Evolutionary conservation across 1,140 invertebrate species (phyloP).

Genomic region (Drosophila sucinea): DNA sequence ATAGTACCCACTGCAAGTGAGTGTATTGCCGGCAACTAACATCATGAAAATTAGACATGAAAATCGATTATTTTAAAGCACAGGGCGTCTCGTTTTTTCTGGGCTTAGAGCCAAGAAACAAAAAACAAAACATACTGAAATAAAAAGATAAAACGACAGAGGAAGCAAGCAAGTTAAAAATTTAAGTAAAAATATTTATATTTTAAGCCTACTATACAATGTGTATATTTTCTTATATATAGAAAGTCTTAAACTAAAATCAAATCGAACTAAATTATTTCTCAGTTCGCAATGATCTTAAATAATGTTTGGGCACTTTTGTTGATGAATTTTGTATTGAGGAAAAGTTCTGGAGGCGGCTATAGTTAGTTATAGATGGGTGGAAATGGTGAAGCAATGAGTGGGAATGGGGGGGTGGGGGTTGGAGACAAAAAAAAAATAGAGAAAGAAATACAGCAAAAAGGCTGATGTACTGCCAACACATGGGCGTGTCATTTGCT

Average conservation of each 20-base stretch:
- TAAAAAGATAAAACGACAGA: slow-evolving; percentile 26
- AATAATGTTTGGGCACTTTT: not conserved
- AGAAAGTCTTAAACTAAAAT: not conserved
- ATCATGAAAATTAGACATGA: slow-evolving; percentile 24
- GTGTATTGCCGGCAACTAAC: not conserved
- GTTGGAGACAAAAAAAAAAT: slow-evolving; percentile 22
- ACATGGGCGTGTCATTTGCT: slow-evolving; percentile 58
- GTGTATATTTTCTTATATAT: not conserved
- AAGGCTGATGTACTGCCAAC: slow-evolving; percentile 72
- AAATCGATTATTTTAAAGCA: slow-evolving; percentile 79
- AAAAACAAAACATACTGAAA: slow-evolving; percentile 35
- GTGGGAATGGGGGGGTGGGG: no score
- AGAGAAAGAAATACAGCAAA: slow-evolving; percentile 50
- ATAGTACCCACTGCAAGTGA: not conserved
- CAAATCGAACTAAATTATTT: not conserved
- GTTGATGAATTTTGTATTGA: not conserved
- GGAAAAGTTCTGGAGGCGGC: not conserved
- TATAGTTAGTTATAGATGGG: not conserved
- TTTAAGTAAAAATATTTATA: not conserved
- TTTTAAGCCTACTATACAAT: not conserved
- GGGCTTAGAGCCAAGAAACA: slow-evolving; percentile 29
- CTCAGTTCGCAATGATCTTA: not conserved
- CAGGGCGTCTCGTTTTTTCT: slow-evolving; percentile 23
- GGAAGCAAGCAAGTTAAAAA: not conserved
- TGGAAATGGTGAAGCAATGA: not conserved